Evolutionary conservation across 1,140 invertebrate species (phyloP).

Genomic region (Varroa destructor): DNA sequence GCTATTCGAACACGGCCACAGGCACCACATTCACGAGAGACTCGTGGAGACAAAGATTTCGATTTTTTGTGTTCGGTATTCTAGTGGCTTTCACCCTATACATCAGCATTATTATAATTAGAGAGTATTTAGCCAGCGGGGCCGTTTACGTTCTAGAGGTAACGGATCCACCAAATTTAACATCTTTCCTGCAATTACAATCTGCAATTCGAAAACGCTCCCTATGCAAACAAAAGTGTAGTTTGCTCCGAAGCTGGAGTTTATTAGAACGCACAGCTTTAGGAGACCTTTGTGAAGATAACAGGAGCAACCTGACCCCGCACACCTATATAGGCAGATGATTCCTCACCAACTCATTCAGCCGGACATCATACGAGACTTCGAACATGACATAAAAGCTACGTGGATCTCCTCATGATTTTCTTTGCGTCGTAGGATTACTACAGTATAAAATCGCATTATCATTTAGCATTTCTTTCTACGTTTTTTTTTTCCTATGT

Average conservation of each 20-base stretch:
- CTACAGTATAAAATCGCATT: neutral
- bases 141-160: neutral
- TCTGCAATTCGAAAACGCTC: neutral
- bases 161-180: neutral
- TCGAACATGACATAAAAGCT: slow-evolving; percentile 5
- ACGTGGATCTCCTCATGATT: neutral
- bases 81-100: neutral
- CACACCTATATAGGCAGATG: neutral
- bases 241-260: neutral
- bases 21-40: neutral
- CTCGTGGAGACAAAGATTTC: neutral
- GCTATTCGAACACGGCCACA: neutral
- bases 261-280: neutral
- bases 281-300: neutral
- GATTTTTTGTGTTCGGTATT: neutral
- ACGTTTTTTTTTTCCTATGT: neutral
- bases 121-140: neutral
- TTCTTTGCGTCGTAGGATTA: neutral
- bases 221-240: neutral
- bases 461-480: neutral
- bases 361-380: neutral
- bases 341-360: neutral
- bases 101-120: neutral
- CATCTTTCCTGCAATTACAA: neutral
- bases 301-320: slow-evolving; percentile 9